Evolutionary conservation across 2,888 invertebrate species (phyloP), one percentile per base, ranked within the genome.

Genomic region (Abrostola triplasia): DNA sequence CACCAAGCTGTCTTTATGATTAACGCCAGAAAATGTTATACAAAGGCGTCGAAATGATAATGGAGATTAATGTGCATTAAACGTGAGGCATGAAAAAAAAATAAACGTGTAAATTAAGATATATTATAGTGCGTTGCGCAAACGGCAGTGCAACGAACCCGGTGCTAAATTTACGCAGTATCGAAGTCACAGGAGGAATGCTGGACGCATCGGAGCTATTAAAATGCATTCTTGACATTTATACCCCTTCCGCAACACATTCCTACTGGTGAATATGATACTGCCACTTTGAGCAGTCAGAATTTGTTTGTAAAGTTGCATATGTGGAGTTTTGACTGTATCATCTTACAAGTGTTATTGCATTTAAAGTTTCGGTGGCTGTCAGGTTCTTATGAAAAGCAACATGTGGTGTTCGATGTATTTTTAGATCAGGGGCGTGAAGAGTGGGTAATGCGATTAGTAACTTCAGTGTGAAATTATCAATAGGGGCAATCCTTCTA

Each of bases 211-310:
- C 85, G 70, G 80, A 83, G 82, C 83, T 85, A 86, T 88, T 89
- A 88, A 91, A 89, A 90, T 89, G 90, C 92, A 92, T 90, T 90
- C 89, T 86, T 83, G 84, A 87, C 87, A 88, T 88, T 91, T 90
- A 79, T 77, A 63, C 70, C 83, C 85, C 86, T 85, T 85, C 84
- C 84, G 81, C 81, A 84, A 84, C 80, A 84, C 74, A 82, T 76
- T 80, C 78, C 64, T 64, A 54, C 58, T 64, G 61, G 77, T 59
- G 55, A 77, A 73, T 62, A 64, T 67, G 71, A 79, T 69, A 77
- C 67, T 52, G 63, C 65, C 60, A 73, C 70, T 79, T 64, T 36
- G 44, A 55, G 41, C 57, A 67, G 73, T 71, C 72, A 68, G 53
- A 44, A 60, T 42, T 67, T 40, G 55, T 36, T 63, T 64, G 63